Evolutionary conservation across 2,113 vertebrate genomes (phyloP), one percentile per base, ranked within the genome.

Genomic region (Sturnus vulgaris): DNA sequence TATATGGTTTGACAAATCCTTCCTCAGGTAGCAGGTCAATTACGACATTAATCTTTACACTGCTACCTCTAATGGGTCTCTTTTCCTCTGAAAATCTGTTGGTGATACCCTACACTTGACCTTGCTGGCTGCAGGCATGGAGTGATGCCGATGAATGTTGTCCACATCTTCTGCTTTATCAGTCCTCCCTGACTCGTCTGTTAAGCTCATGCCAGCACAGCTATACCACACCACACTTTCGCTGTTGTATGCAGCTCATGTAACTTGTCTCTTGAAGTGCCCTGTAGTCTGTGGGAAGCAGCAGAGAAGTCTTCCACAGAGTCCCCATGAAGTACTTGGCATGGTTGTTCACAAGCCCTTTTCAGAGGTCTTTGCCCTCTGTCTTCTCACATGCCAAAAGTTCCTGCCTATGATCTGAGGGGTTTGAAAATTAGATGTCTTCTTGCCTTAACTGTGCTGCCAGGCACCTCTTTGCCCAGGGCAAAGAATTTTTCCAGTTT

Each of bases 161-260:
- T 59, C 20, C 20, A 1, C 0, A 3, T 64, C 21, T 68, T 84
- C 35, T 90, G 22, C 7, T 83, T 83, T 71, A 40, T 35, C 33
- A 68, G 2, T 56, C 17, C 42, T 63, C 44, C 10, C 16, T n/a
- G 17, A 17, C 22, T 86, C 0, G 0, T 40, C 28, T 66, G 53
- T 68, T 65, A 27, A 77, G 11, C 11, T 39, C 14, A 10, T 23
- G 24, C 23, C 15, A 9, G 8, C 11, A 31, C 9, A 52, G 9
- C 12, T 40, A 3, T 11, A 30, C 5, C 11, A 40, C 31, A 19
- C 30, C 30, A 30, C 9, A 4, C 16, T 14, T 35, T 0, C 10
- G 30, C 42, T 76, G 2, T 64, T 68, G 35, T 12, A 5, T 46
- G 22, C 21, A 31, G 27, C 44, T 68, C 15, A 1, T 55, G 28